phyloP scores from a whole-genome alignment of 2,888 invertebrate species.

The Dione juno region DNA sequence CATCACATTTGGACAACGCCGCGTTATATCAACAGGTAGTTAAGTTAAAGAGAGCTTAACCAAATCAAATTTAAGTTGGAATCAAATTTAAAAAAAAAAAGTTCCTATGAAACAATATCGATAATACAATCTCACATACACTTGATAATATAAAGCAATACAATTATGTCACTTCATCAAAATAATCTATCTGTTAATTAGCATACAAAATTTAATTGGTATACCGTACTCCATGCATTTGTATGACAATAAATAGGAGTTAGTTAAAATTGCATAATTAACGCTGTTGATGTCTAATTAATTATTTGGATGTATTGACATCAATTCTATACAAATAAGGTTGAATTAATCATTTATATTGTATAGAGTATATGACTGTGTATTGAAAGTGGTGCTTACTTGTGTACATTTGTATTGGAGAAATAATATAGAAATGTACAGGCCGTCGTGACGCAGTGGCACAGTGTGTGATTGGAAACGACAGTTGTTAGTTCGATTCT shows the following conservation, averaged over 20 bases:
- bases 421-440: too few species aligned
- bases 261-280: slow-evolving; percentile 12
- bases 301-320: slow-evolving; percentile 13
- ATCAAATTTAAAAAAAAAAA: too few species aligned
- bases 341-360: not conserved
- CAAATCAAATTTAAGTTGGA: too few species aligned
- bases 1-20: too few species aligned
- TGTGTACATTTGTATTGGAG: too few species aligned
- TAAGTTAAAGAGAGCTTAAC: too few species aligned
- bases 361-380: too few species aligned
- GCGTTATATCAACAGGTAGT: too few species aligned
- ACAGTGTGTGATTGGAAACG: not conserved
- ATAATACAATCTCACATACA: not conserved
- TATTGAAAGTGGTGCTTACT: too few species aligned
- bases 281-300: not conserved
- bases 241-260: not conserved
- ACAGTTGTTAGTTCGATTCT: not conserved
- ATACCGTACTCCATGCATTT: not conserved
- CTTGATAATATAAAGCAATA: slow-evolving; percentile 4
- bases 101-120: not conserved
- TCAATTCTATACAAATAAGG: not conserved
- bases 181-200: slow-evolving; percentile 13
- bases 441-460: too few species aligned
- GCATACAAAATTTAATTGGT: slow-evolving; percentile 3
- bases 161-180: not conserved